phyloP scores from a whole-genome alignment of 1,140 invertebrate species.

The Conus betulinus region DNA sequence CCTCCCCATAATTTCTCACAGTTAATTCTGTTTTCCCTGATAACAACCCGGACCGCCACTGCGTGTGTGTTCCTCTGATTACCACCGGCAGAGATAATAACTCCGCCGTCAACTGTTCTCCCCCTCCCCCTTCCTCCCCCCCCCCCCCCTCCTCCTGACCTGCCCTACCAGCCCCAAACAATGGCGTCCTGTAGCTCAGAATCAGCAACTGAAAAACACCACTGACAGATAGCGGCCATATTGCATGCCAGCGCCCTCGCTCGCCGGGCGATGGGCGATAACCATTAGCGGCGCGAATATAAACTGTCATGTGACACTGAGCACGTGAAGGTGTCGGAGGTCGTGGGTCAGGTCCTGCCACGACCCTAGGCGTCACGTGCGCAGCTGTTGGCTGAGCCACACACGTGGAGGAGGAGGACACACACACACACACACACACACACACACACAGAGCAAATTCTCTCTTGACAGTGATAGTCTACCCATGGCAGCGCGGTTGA shows the following conservation, averaged over 20 bases:
- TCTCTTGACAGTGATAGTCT: no score
- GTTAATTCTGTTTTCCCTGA: not conserved
- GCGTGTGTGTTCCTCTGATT: constrained; percentile 12
- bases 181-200: not conserved
- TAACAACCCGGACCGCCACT: not conserved
- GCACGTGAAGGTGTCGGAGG: constrained; percentile 37
- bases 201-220: constrained; percentile 25
- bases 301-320: constrained; percentile 38
- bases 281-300: constrained; percentile 21
- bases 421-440: constrained; percentile 7
- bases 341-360: constrained; percentile 27
- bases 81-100: constrained; percentile 7
- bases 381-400: constrained; percentile 20
- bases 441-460: not conserved
- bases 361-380: not conserved
- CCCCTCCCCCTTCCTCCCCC: not conserved
- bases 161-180: not conserved
- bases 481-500: no score
- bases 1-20: not conserved
- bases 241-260: constrained; percentile 32
- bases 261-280: constrained; percentile 12
- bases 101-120: not conserved
- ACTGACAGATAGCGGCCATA: constrained; percentile 33
- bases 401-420: constrained; percentile 19
- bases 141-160: not conserved